Evolutionary conservation across 2,797 vertebrate species (phyloP).

Genomic region (Linurgus olivaceus): DNA sequence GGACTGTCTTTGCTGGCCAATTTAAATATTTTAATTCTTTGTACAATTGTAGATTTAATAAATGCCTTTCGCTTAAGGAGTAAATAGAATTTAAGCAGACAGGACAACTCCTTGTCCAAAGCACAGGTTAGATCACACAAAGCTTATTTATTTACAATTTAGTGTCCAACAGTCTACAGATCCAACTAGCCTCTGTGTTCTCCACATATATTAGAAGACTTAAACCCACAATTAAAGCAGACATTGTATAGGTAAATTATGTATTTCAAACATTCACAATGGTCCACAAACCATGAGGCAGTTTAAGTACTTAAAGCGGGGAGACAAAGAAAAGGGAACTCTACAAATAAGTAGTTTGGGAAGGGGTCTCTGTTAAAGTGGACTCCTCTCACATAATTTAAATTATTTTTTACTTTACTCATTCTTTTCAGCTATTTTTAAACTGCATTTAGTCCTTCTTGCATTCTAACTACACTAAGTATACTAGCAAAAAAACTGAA

Average conservation of each 20-base stretch:
- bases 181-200: not conserved
- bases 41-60: not conserved
- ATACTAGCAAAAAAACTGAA: not conserved
- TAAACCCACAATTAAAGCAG: not conserved
- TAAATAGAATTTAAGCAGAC: not conserved
- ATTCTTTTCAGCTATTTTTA: not conserved
- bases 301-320: not conserved
- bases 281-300: not conserved
- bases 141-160: not conserved
- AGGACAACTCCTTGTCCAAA: not conserved
- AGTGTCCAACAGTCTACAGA: not conserved
- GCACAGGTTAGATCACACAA: not conserved
- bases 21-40: not conserved
- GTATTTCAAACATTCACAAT: not conserved
- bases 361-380: not conserved
- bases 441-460: not conserved
- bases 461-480: not conserved
- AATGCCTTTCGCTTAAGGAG: not conserved
- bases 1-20: not conserved
- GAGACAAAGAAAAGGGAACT: not conserved
- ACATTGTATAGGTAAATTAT: not conserved
- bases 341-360: not conserved
- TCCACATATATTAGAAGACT: not conserved
- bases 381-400: not conserved
- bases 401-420: not conserved